These are phyloP conservation scores for Cephalopholis sonnerati DNA, from an alignment of 2,113 vertebrate genomes.

Conservation along the genomic window DNA sequence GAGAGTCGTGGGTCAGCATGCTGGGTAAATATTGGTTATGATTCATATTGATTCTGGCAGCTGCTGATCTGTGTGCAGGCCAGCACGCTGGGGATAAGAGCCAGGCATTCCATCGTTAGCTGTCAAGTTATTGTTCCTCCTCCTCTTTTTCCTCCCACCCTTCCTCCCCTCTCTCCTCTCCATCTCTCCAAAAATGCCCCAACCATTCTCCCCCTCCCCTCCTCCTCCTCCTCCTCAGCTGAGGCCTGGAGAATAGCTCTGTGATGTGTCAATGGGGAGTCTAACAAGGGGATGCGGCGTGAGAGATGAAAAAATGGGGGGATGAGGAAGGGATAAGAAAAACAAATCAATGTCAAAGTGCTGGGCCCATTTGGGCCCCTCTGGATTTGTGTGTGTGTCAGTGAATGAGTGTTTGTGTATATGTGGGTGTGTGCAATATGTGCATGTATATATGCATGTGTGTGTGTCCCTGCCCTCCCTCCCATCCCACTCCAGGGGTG, in stretches of 20 bases:
- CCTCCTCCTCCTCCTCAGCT: constrained; percentile 44
- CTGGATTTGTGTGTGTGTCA: constrained; percentile 72
- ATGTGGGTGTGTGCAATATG: constrained; percentile 39
- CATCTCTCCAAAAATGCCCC: constrained; percentile 43
- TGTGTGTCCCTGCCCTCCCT: constrained; percentile 58
- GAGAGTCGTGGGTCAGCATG: constrained; percentile 75
- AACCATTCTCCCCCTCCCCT: background rate
- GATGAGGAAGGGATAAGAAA: constrained; percentile 73
- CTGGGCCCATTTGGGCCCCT: constrained; percentile 68
- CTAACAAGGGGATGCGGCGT: constrained; percentile 71
- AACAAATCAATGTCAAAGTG: constrained; percentile 83
- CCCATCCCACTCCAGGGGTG: constrained; percentile 61
- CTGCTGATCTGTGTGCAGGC: constrained; percentile 79
- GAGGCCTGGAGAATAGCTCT: constrained; percentile 63
- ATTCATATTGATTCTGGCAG: constrained; percentile 84
- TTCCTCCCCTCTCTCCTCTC: constrained; percentile 20
- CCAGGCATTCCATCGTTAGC: constrained; percentile 81
- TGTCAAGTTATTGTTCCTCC: constrained; percentile 77
- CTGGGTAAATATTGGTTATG: constrained; percentile 84
- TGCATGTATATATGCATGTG: constrained; percentile 71
- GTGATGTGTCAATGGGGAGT: constrained; percentile 79
- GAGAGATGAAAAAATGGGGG: constrained; percentile 76
- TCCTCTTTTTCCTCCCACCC: constrained; percentile 40
- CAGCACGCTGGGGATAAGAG: constrained; percentile 71
- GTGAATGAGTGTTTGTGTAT: constrained; percentile 50